Evolutionary conservation across 2,113 vertebrate genomes (phyloP).

Genomic region (Columbina picui): DNA sequence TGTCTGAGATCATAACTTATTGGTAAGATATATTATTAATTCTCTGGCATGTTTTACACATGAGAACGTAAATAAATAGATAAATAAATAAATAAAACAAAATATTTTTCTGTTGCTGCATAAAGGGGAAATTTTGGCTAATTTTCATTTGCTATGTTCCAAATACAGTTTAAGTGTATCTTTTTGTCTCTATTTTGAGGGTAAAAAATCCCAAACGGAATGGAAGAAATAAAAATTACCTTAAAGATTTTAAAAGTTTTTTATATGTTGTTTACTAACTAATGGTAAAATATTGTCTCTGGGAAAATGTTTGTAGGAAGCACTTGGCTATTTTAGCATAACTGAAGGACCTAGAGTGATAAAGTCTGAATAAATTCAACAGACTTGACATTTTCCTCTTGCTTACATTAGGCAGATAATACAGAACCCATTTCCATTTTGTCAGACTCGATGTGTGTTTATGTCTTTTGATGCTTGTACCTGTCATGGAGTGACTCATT

Average conservation of each 20-base stretch:
- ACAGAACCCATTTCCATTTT: constrained; percentile 6
- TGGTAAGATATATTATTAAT: constrained; percentile 33
- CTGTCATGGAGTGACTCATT: constrained; percentile 3
- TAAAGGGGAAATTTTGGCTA: neutral
- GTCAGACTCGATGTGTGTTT: neutral
- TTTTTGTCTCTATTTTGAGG: neutral
- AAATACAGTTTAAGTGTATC: neutral
- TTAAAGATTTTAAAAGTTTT: neutral
- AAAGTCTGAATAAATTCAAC: constrained; percentile 22
- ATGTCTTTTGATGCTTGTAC: neutral
- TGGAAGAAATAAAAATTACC: neutral
- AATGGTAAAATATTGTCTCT: neutral
- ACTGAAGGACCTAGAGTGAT: neutral
- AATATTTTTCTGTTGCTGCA: neutral
- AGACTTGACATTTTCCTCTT: neutral
- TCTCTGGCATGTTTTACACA: neutral
- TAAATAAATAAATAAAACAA: neutral
- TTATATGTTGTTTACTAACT: neutral
- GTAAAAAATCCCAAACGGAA: neutral
- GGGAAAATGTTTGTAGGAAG: neutral
- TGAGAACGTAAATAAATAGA: neutral
- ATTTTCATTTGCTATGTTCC: neutral
- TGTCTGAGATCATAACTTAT: neutral
- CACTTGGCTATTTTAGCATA: neutral
- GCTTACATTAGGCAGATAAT: constrained; percentile 8